Conservation (phyloP, 2,113 vertebrate genomes). For the Tychaedon coryphoeus region DNA sequence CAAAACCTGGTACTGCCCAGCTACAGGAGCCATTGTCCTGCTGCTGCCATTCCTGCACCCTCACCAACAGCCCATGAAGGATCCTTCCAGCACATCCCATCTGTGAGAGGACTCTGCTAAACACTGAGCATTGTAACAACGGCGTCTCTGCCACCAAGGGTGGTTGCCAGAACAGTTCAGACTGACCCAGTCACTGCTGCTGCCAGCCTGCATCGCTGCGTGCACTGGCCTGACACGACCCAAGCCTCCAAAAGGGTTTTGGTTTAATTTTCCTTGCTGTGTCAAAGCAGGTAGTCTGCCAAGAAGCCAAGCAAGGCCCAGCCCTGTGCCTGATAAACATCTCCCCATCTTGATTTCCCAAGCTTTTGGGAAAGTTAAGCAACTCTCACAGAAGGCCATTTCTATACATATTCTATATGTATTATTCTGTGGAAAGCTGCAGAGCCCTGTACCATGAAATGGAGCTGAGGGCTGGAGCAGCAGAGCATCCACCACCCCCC, state of each 20-base stretch:
- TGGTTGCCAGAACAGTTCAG: not conserved
- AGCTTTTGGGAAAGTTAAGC: constrained; percentile 27
- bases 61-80: not conserved
- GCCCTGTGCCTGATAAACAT: constrained; percentile 25
- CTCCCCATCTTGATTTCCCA: constrained; percentile 9
- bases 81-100: not conserved
- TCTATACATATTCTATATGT: not conserved
- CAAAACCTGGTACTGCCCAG: not conserved
- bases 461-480: not conserved
- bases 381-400: not conserved
- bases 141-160: not conserved
- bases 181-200: not conserved
- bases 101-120: not conserved
- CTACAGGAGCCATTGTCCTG: not conserved
- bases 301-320: constrained; percentile 9
- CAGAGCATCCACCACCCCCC: not conserved
- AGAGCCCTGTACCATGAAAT: not conserved
- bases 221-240: not conserved
- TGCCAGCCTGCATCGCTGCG: not conserved
- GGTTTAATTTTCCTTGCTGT: not conserved
- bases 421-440: not conserved
- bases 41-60: not conserved
- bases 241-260: not conserved
- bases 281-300: constrained; percentile 6
- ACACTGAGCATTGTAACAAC: not conserved